phyloP scores from a whole-genome alignment of 2,113 vertebrate species.

The Elaphurus davidianus region DNA sequence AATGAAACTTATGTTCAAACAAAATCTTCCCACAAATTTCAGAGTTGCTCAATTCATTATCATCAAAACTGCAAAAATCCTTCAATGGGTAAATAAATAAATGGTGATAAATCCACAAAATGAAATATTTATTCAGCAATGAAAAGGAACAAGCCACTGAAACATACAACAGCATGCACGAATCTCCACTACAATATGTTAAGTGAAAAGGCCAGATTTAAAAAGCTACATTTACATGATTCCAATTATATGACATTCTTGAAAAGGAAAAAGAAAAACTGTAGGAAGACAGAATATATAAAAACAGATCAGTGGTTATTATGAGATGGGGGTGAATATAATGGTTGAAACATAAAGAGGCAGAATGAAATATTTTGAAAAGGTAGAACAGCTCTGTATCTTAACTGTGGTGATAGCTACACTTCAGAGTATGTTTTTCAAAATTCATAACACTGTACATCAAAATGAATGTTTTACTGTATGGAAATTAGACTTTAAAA shows the following conservation, averaged over 20 bases:
- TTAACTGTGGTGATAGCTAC: background rate
- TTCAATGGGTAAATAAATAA: background rate
- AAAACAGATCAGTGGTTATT: background rate
- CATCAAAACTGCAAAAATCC: background rate
- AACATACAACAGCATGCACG: background rate
- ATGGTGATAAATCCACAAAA: background rate
- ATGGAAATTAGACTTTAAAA: background rate
- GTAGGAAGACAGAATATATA: background rate
- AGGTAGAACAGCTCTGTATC: background rate
- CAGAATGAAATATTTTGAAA: background rate
- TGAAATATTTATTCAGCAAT: background rate
- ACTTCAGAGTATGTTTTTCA: background rate
- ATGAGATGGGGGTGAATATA: fast-evolving
- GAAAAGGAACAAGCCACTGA: background rate
- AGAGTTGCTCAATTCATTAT: background rate
- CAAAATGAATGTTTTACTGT: background rate
- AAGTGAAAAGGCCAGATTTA: background rate
- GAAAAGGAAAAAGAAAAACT: background rate
- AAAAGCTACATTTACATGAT: background rate
- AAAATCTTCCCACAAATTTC: background rate
- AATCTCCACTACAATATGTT: background rate
- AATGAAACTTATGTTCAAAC: background rate
- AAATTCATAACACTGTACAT: background rate
- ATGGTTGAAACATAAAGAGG: background rate
- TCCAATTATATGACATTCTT: background rate